These are phyloP conservation scores for Ormyrus pomaceus DNA, from an alignment of 2,888 invertebrate species.

Conservation along the genomic window DNA sequence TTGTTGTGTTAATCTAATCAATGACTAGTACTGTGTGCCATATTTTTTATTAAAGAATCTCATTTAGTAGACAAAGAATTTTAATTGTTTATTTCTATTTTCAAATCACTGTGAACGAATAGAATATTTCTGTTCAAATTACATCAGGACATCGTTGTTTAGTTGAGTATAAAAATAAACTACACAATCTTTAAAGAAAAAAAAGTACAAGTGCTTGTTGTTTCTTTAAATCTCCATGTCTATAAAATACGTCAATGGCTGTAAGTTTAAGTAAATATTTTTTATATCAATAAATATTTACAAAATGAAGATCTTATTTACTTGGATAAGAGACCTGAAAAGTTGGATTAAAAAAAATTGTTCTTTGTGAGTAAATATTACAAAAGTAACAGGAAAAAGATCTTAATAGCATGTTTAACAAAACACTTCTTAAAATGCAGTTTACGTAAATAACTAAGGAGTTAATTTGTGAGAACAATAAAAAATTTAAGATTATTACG, in stretches of 20 bases:
- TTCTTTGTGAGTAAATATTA: constrained; percentile 20
- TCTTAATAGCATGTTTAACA: constrained; percentile 23
- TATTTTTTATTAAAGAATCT: constrained; percentile 37
- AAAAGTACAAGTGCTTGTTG: constrained; percentile 53
- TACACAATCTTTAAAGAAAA: constrained; percentile 40
- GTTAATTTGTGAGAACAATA: constrained; percentile 38
- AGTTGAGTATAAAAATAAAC: constrained; percentile 52
- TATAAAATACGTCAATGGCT: constrained; percentile 41
- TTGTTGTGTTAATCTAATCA: constrained; percentile 49
- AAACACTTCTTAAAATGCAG: constrained; percentile 48
- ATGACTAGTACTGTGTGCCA: constrained; percentile 58
- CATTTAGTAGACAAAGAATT: too few relatives aligned
- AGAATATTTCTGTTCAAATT: constrained; percentile 29
- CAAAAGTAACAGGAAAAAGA: constrained; percentile 30
- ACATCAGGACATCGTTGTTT: constrained; percentile 21
- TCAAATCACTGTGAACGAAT: constrained; percentile 1
- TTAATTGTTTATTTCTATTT: constrained; percentile 31
- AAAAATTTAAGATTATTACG: constrained; percentile 42
- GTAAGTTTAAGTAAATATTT: constrained; percentile 49
- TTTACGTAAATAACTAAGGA: constrained; percentile 41
- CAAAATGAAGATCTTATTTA: constrained; percentile 39
- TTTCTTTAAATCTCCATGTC: constrained; percentile 45
- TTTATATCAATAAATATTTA: constrained; percentile 38
- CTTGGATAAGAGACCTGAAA: constrained; percentile 23
- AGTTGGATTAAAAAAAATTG: constrained; percentile 9